phyloP scores from a whole-genome alignment of 2,113 vertebrate genomes.

The Nothobranchius furzeri region DNA sequence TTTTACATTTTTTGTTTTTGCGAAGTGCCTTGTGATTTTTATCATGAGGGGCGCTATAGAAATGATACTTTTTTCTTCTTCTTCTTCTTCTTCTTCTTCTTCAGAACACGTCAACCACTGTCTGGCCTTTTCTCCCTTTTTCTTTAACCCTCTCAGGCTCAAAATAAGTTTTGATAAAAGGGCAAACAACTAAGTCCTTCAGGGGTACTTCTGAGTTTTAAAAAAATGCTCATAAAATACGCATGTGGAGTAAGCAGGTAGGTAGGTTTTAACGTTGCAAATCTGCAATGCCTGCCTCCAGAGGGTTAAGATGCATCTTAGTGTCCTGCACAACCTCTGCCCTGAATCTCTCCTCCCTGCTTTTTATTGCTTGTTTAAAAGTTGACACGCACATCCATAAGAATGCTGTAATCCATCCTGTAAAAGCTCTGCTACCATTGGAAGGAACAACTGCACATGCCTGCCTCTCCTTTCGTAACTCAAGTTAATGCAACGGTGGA shows the following conservation, averaged over 20 bases:
- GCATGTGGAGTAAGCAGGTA: too few species aligned
- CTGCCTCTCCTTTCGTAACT: conserved; percentile 29
- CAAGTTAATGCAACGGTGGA: not conserved
- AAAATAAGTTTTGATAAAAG: too few species aligned
- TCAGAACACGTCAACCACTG: conserved; percentile 21
- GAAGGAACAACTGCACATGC: conserved; percentile 13
- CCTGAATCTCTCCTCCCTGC: conserved; percentile 31
- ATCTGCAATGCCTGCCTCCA: too few species aligned
- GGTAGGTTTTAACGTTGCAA: too few species aligned
- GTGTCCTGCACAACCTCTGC: conserved; percentile 25
- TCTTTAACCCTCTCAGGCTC: not conserved
- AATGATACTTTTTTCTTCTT: too few species aligned
- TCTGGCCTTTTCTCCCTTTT: conserved; percentile 23
- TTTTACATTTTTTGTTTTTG: too few species aligned
- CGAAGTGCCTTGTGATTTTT: too few species aligned
- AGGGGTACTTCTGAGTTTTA: too few species aligned
- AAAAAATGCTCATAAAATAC: too few species aligned
- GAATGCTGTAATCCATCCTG: conserved; percentile 13
- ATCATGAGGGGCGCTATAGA: too few species aligned
- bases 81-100: too few species aligned
- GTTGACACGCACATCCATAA: conserved; percentile 33
- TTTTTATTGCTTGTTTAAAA: conserved; percentile 47
- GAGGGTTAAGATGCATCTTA: conserved; percentile 13
- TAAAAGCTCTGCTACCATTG: conserved; percentile 6
- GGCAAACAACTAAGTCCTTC: too few species aligned